Evolutionary conservation across 2,113 vertebrate species (phyloP), one percentile per base, ranked within the genome.

Genomic region (Bothrops jararaca): DNA sequence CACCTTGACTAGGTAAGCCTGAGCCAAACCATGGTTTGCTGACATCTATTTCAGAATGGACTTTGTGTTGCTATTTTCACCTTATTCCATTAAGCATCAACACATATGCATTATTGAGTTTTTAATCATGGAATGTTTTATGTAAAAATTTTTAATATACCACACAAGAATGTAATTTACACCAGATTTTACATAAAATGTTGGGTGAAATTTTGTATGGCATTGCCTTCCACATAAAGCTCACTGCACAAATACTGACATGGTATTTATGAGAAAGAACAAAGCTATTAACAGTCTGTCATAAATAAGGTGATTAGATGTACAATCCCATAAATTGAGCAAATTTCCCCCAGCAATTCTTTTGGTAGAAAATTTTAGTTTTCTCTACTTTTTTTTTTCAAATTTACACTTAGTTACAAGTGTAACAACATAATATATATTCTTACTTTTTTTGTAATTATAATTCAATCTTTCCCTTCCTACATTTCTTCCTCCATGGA

Each of bases 251-350:
- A 93, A 96, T 94, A 96, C 94, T 91, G 91, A 97, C 92, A 87
- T 58, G 95, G 53, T 96, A 95, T 97, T 95, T 96, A 95, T 94
- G 96, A 91, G 93, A 95, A 96, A 96, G 0, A 64, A 91, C 86
- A 96, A 94, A 88, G 90, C 92, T 88, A 86, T 94, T 87, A 56
- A 95, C 94, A 96, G 60, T 88, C 89, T 95, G 92, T 96, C 86
- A 96, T 96, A 96, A 96, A 95, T 96, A 97, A 97, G 96, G 96
- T 96, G 96, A 97, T 96, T 96, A 95, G 95, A 95, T 91, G 48
- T 88, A 91, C 86, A 90, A 50, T 91, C n/a, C 92, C 90, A 86
- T 92, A 39, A 1, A 23, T 92, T 93, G 85, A 95, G 54, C 42
- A 92, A 95, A n/a, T 42, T 90, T 90, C 60, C 86, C 92, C 85